A percentile compares a stretch with the other conserved stretches of the same genome.
Evolutionary conservation across 1,140 invertebrate species (phyloP).

Genomic region (Brachionus koreanus): DNA sequence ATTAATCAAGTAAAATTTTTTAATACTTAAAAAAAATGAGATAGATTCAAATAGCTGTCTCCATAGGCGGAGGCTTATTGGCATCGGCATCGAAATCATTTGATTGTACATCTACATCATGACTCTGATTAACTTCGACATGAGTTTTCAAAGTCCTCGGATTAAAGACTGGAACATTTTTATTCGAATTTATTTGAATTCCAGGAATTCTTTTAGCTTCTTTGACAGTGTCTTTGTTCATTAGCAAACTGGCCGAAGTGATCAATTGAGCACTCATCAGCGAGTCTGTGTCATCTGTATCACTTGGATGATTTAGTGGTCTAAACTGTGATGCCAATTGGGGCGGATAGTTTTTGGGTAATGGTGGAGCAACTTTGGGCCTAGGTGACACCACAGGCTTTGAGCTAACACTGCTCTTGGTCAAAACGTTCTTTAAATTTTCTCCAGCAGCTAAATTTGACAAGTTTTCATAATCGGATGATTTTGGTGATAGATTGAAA

Average conservation of each 20-base stretch:
- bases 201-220: conserved; percentile 20
- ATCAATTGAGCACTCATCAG: conserved; percentile 27
- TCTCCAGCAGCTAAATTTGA: background rate
- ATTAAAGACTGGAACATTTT: background rate
- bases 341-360: background rate
- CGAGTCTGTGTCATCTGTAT: conserved; percentile 8
- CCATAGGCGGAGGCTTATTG: conserved; percentile 32
- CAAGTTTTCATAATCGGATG: conserved; percentile 17
- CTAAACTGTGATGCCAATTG: conserved; percentile 9
- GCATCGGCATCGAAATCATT: background rate
- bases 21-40: conserved; percentile 44
- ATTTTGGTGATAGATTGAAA: background rate
- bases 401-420: background rate
- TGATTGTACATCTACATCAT: conserved; percentile 18
- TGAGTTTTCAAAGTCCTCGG: background rate
- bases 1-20: background rate
- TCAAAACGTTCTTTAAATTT: background rate
- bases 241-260: background rate
- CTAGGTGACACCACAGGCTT: background rate
- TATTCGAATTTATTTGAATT: background rate
- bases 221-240: background rate
- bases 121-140: background rate
- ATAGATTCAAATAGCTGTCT: conserved; percentile 37
- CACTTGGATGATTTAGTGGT: background rate
- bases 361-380: background rate